Base-by-base conservation (phyloP, 2,113 vertebrate species). In the Rattus rattus region DNA sequence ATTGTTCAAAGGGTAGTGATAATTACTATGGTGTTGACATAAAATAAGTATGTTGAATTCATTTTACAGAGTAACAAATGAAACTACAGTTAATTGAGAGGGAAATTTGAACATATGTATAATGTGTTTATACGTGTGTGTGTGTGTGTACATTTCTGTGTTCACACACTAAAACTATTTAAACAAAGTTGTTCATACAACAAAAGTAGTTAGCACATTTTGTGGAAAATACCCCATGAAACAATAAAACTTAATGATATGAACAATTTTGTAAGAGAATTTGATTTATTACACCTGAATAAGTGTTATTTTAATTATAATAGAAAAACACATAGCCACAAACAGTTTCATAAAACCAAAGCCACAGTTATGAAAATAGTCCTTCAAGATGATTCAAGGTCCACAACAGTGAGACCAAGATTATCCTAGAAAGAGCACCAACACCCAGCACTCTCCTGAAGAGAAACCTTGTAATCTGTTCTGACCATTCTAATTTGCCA, bases 21-120 rank as follows among this genome's bases (percentile, higher is more conserved):
- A 33, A 90, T 94, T 10, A 52, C 49, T 63, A 12, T 9, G 7
- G 1, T 49, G 47, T 2, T 63, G 69, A 93, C 47, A 76, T 36
- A 75, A 84, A 91, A n/a, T 59, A 20, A 93, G 90, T 16, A 47
- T 5, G 5, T 63, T 47, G 91, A 77, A 22, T 94, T 70, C 85
- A 90, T 81, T 95, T 73, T 77, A 47, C 5, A 67, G 19, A 86
- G 22, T 92, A 91, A 84, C 88, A 93, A 88, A 80, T 84, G 28
- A 92, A 7, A 79, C 13, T 94, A 70, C 77, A 73, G 91, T 2
- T 47, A 4, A 3, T 75, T 80, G 11, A 75, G 85, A 86, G 17
- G 28, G 59, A 94, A 94, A 47, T 70, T 65, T 79, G 17, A 92
- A 91, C 2, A 92, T 7, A 54, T 52, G 54, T 49, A 91, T 17